Evolutionary conservation across 2,113 vertebrate species (phyloP), one percentile per base, ranked within the genome.

Genomic region (Barbus barbus): DNA sequence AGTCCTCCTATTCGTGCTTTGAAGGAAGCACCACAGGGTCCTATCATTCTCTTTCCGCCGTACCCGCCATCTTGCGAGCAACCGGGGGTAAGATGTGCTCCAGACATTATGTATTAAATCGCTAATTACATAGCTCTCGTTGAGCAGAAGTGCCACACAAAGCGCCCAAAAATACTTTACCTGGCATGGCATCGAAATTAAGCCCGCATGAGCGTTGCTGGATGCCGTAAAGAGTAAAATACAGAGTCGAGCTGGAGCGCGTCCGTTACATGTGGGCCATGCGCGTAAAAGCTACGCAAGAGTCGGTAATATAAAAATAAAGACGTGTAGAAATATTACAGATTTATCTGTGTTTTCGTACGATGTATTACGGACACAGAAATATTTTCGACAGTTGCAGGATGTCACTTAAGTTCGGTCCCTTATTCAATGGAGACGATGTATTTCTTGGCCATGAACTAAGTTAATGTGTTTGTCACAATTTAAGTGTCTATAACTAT

Each of bases 31-130:
- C 77, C 74, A 88, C 46, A 88, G 80, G 92, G 12, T 0, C 89
- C 92, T 0, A 0, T 12, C 20, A 89, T 11, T 89, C 89, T 94
- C 46, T 97, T 97, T 97, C 89, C 89, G 93, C 92, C 91, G 82
- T 78, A 86, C 92, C 90, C 96, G 96, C 97, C 97, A 98, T 98
- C 95, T 98, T 97, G 92, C 87, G 90, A 84, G 93, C 91, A 91
- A 93, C 90, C 67, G 85, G 89, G 90, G 83, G 78, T 94, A 91
- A 93, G 93, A 88, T 56, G 81, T 71, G 91, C 93, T 93, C 92
- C 69, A 0, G 26, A 4, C 61, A n/a, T 82, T 83, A 33, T 48
- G 31, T 4, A 0, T 78, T 80, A 91, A 90, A 82, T 1, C 0
- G 6, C 4, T 5, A 1, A 36, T 60, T 81, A 33, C 3, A 31